Percentiles rank a stretch among this genome's conserved stretches.
Conservation (phyloP, 2,113 vertebrate genomes). For the Anseranas semipalmata region DNA sequence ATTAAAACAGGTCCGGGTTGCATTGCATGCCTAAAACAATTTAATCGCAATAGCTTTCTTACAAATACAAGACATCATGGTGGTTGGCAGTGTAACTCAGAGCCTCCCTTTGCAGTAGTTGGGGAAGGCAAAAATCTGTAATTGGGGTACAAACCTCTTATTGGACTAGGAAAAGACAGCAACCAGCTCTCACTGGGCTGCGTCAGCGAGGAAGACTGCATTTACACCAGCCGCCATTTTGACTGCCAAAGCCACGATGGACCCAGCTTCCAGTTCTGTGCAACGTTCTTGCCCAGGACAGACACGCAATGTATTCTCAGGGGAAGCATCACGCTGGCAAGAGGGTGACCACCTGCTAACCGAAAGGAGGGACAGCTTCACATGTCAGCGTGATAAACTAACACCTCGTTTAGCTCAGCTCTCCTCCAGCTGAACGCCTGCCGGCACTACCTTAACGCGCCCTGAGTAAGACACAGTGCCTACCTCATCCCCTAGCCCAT, state of each 20-base stretch:
- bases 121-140: not conserved
- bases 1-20: not conserved
- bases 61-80: not conserved
- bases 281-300: not conserved
- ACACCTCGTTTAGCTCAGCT: not conserved
- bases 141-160: not conserved
- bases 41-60: not conserved
- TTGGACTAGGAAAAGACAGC: not conserved
- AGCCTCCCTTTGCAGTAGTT: not conserved
- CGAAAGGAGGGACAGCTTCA: not conserved
- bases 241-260: accelerated
- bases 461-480: accelerated
- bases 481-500: not conserved
- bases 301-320: not conserved
- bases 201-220: not conserved
- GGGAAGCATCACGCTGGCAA: accelerated
- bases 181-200: not conserved
- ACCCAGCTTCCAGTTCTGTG: not conserved
- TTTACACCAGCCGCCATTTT: not conserved
- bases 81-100: accelerated
- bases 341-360: not conserved
- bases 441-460: not conserved
- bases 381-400: accelerated
- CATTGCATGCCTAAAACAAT: not conserved
- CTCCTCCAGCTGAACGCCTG: not conserved